phyloP scores from a whole-genome alignment of 1,140 invertebrate species.

The Sesamia nonagrioides region DNA sequence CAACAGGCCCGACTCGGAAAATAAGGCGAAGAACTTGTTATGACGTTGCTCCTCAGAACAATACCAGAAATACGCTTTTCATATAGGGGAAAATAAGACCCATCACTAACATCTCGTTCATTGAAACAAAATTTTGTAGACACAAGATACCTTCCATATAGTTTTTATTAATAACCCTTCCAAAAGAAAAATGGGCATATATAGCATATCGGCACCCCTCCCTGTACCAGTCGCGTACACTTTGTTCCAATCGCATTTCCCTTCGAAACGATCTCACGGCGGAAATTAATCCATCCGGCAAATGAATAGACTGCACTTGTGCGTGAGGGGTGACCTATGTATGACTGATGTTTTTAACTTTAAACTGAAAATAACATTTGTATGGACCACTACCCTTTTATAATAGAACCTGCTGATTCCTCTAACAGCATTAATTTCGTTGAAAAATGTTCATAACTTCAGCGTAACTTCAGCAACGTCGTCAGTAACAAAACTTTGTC shows the following conservation, averaged over 20 bases:
- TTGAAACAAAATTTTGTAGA: neutral
- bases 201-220: conserved; percentile 71
- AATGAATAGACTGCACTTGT: conserved; percentile 85
- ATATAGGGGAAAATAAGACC: conserved; percentile 46
- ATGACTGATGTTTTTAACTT: conserved; percentile 68
- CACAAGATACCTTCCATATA: neutral
- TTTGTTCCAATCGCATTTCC: conserved; percentile 85
- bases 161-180: conserved; percentile 57
- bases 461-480: neutral
- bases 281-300: conserved; percentile 85
- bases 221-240: conserved; percentile 65
- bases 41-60: conserved; percentile 54
- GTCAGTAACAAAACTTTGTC: conserved; percentile 10
- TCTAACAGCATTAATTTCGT: neutral
- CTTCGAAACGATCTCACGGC: conserved; percentile 81
- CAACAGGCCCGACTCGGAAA: conserved; percentile 64
- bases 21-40: conserved; percentile 65
- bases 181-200: conserved; percentile 70
- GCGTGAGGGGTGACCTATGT: conserved; percentile 75
- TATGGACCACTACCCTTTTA: conserved; percentile 30
- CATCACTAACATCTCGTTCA: conserved; percentile 23
- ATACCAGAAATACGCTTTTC: conserved; percentile 52
- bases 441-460: neutral
- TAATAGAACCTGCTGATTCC: neutral
- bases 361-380: conserved; percentile 48